A percentile compares a stretch with the other conserved stretches of the same genome.
Evolutionary conservation across 2,797 vertebrate genomes (phyloP).

Genomic region (Meda fulgida): DNA sequence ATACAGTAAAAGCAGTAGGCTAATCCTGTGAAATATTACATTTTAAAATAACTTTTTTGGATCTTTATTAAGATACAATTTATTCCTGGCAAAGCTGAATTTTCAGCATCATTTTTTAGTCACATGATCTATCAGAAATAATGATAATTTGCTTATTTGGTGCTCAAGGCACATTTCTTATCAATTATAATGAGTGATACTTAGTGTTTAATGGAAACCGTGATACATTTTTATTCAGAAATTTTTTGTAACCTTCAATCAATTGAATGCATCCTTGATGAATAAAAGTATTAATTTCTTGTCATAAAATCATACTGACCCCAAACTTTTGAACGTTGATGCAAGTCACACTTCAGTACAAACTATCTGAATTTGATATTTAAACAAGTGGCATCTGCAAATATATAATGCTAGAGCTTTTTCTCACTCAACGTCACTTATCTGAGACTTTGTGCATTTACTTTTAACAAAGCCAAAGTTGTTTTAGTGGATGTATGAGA

Average conservation of each 20-base stretch:
- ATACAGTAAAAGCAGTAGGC: not conserved
- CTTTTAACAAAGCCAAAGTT: not conserved
- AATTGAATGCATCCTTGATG: not conserved
- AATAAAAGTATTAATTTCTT: not conserved
- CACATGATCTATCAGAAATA: not conserved
- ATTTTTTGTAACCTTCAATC: not conserved
- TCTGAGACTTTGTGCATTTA: not conserved
- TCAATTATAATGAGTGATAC: not conserved
- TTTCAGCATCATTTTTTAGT: not conserved
- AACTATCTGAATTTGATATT: not conserved
- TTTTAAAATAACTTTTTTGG: not conserved
- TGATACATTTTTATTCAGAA: not conserved
- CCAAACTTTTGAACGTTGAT: not conserved
- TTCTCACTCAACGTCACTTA: not conserved
- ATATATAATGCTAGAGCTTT: not conserved
- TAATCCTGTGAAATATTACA: not conserved
- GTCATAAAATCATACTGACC: no score
- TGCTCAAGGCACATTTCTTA: not conserved
- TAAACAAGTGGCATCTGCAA: not conserved
- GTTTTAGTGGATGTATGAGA: not conserved
- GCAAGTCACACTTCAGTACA: not conserved
- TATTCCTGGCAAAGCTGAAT: not conserved
- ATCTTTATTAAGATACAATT: not conserved
- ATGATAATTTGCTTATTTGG: not conserved
- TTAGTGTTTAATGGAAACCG: not conserved